A percentile compares a stretch with the other conserved stretches of the same genome.
These are phyloP conservation scores for Ceratina calcarata DNA, from an alignment of 1,140 invertebrate species.

Conservation along the genomic window DNA sequence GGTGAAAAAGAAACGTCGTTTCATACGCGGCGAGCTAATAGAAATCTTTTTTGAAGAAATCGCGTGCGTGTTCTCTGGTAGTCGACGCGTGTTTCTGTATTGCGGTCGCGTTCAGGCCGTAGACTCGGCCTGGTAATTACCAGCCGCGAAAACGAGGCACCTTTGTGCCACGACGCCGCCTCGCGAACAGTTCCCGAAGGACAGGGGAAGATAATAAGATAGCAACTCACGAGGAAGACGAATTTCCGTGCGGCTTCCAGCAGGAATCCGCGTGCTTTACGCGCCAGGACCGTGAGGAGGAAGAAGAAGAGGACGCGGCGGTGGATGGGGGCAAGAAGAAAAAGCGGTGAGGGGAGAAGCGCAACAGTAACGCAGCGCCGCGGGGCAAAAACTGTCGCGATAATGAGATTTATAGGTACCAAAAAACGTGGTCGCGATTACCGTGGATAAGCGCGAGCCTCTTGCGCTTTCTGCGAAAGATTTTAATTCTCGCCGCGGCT, in stretches of 20 bases:
- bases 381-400: conserved; percentile 53
- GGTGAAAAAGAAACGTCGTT: too few relatives aligned
- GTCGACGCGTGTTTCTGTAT: conserved; percentile 2
- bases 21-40: too few relatives aligned
- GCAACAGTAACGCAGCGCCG: conserved; percentile 54
- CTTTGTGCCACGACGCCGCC: conserved; percentile 50
- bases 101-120: not conserved
- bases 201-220: conserved; percentile 51
- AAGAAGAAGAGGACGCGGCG: not conserved
- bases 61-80: conserved; percentile 1
- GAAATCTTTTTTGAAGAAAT: not conserved
- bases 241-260: conserved; percentile 39
- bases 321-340: conserved; percentile 31
- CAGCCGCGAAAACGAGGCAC: conserved; percentile 43
- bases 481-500: conserved; percentile 27
- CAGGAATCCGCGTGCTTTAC: conserved; percentile 23
- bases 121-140: conserved; percentile 52
- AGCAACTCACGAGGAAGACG: conserved; percentile 41
- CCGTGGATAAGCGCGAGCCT: conserved; percentile 43
- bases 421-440: conserved; percentile 66
- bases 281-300: not conserved
- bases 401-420: conserved; percentile 66
- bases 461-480: conserved; percentile 39
- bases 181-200: conserved; percentile 37
- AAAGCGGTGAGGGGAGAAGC: conserved; percentile 34